Evolutionary conservation across 2,113 vertebrate species (phyloP).

Genomic region (Axis porcinus): DNA sequence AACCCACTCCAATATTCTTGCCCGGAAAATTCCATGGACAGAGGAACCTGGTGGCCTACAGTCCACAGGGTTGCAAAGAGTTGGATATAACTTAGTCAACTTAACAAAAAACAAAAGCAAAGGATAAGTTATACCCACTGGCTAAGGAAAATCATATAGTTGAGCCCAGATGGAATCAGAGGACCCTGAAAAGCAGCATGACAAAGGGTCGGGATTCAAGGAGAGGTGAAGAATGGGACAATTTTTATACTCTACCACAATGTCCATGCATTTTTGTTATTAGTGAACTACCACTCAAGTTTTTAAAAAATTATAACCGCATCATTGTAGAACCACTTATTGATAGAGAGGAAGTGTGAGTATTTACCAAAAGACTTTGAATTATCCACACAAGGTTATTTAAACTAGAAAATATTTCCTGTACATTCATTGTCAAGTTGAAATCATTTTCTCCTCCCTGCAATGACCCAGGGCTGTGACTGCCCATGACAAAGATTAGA

Average conservation of each 20-base stretch:
- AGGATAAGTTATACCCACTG: not conserved
- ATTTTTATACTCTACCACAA: not conserved
- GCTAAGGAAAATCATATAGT: not conserved
- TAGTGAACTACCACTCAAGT: not conserved
- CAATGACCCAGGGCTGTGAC: not conserved
- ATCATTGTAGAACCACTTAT: not conserved
- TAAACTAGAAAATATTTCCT: not conserved
- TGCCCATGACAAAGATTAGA: not conserved
- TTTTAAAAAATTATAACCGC: not conserved
- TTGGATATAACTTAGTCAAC: not conserved
- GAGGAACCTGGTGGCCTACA: not conserved
- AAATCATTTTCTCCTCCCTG: not conserved
- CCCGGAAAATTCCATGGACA: not conserved
- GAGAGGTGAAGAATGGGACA: not conserved
- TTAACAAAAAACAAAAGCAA: not conserved
- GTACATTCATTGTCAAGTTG: not conserved
- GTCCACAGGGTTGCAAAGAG: not conserved
- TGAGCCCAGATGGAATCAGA: not conserved
- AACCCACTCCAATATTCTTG: not conserved
- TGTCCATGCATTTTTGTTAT: not conserved
- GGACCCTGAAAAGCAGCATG: not conserved
- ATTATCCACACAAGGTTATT: not conserved
- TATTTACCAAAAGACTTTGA: conserved; percentile 2
- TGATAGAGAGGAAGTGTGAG: not conserved
- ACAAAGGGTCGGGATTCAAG: not conserved